Percentiles rank a stretch among this genome's conserved stretches.
phyloP scores from a whole-genome alignment of 2,888 invertebrate genomes.

The Pachycephus smyrnensis region DNA sequence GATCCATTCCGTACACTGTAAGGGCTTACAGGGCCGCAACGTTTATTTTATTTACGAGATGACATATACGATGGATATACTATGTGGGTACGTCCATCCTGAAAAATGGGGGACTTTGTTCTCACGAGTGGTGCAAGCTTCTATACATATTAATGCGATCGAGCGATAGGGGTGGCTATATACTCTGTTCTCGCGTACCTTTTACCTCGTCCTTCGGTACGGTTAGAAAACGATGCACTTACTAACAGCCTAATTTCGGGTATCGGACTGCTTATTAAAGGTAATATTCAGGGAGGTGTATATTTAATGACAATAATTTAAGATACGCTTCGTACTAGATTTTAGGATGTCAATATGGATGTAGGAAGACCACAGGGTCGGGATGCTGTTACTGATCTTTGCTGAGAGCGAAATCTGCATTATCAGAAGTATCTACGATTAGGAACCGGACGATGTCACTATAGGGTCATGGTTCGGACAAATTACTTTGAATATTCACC shows the following conservation, averaged over 20 bases:
- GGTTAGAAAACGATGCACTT: neutral
- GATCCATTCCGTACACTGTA: neutral
- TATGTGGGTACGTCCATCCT: neutral
- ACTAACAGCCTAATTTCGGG: neutral
- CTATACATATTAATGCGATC: conserved; percentile 45
- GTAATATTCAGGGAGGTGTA: neutral
- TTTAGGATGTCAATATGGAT: neutral
- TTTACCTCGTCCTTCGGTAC: neutral
- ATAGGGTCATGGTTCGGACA: no score
- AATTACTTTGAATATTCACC: no score
- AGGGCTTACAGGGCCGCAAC: neutral
- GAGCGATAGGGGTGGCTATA: conserved; percentile 28
- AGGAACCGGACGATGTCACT: no score
- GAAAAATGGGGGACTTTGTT: neutral
- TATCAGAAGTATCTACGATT: no score
- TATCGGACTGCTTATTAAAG: neutral
- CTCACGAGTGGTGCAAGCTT: conserved; percentile 14
- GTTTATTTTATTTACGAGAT: neutral
- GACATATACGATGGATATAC: neutral
- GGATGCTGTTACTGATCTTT: neutral
- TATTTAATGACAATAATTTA: neutral
- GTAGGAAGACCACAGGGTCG: neutral
- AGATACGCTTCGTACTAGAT: neutral
- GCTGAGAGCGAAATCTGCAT: no score
- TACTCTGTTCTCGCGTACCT: neutral